Percentiles rank a stretch among this genome's conserved stretches.
Evolutionary conservation across 1,140 invertebrate species (phyloP).

Genomic region (Campoletis sonorensis): DNA sequence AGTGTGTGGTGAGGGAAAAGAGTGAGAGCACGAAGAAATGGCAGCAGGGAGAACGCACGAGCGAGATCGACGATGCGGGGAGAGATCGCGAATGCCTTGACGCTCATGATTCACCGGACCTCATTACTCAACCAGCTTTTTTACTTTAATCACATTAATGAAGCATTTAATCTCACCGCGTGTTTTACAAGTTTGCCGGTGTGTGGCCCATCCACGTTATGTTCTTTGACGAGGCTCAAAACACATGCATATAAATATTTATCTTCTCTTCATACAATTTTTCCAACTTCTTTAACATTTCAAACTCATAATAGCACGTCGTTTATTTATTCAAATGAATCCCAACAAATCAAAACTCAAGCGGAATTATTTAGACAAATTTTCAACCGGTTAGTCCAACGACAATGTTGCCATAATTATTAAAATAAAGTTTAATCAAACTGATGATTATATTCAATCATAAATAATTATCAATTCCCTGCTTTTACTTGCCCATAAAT

Average conservation of each 20-base stretch:
- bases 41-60: slow-evolving; percentile 31
- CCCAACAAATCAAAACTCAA: too few species aligned
- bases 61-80: slow-evolving; percentile 50
- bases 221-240: slow-evolving; percentile 66
- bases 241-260: neutral
- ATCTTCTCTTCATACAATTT: neutral
- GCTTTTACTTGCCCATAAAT: too few species aligned
- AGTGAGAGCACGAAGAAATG: slow-evolving; percentile 39
- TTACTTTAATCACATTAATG: slow-evolving; percentile 77
- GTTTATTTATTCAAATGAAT: too few species aligned
- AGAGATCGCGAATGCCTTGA: slow-evolving; percentile 55
- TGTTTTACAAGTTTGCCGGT: slow-evolving; percentile 74
- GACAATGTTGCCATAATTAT: too few species aligned
- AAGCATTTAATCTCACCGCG: slow-evolving; percentile 76
- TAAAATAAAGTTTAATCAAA: too few species aligned
- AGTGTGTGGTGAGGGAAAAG: slow-evolving; percentile 18
- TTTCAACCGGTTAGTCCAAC: too few species aligned
- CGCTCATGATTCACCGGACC: slow-evolving; percentile 70
- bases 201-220: slow-evolving; percentile 69
- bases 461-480: too few species aligned
- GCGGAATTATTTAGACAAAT: too few species aligned
- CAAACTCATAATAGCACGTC: too few species aligned
- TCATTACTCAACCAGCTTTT: slow-evolving; percentile 76
- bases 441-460: too few species aligned
- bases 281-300: too few species aligned